Base-by-base conservation (phyloP, 2,888 invertebrate species). In the Prenolepis imparis region DNA sequence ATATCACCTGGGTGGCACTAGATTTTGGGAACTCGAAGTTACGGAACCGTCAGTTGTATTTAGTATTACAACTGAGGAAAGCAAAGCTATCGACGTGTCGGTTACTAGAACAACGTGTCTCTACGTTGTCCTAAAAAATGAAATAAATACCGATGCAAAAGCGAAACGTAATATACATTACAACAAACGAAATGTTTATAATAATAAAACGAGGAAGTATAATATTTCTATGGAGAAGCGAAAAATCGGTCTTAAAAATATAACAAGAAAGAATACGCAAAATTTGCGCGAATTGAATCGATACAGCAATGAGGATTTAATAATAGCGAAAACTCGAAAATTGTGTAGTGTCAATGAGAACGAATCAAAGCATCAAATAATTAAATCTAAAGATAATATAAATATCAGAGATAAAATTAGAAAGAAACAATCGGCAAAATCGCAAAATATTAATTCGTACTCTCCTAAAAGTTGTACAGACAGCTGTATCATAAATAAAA, bases 1-100 rank as follows among this genome's bases (percentile, higher is more conserved):
- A 12, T 92, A 88, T 66, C 91, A 92, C 68, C 70, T 90, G 15
- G 92, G 92, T 6, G 92, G 92, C 6, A 91, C 92, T 0, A 82
- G 75, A 55, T 90, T 83, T 0, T 92, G 92, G 92, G 86, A 83
- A 32, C 78, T 91, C 36, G 91, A 91, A 4, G 9, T 63, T 11
- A n/a, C 84, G 77, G 41, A 78, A 72, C 8, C 77, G 39, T 8
- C n/a, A 39, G 67, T 5, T 44, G 28, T 12, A 48, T 44, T 44
- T 28, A 28, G 4, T 36, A 18, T 44, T 11, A 39, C 64, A 24
- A 57, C 18, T 44, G 70, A 32, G 5, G 39, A 52, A n/a, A 59
- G 12, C 28, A 36, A 59, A 70, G 24, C 70, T 21, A 32, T 68
- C 2, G 24, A 24, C 1, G 3, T 6, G 9, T 44, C 32, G 0